Conservation (phyloP, 2,113 vertebrate genomes). For the Tragelaphus scriptus region DNA sequence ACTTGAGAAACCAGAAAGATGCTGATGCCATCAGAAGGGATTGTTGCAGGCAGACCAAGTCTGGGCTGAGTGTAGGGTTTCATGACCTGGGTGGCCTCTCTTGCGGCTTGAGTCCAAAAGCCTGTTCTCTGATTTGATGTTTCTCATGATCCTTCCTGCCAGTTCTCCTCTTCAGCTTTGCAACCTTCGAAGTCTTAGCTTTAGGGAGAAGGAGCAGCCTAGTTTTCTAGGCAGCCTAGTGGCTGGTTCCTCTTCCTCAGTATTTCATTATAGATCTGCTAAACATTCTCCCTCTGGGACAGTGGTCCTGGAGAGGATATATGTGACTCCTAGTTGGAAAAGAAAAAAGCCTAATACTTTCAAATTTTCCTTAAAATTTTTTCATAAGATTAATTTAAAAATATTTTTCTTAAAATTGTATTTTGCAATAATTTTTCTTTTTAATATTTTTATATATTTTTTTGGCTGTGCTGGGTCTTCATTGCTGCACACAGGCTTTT, state of each 20-base stretch:
- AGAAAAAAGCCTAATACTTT: not conserved
- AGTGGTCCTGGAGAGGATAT: not conserved
- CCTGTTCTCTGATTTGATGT: not conserved
- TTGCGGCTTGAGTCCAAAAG: not conserved
- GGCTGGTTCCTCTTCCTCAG: not conserved
- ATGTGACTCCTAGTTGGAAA: not conserved
- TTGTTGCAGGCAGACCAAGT: not conserved
- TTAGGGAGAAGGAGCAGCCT: not conserved
- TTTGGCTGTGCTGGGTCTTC: not conserved
- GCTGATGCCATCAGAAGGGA: not conserved
- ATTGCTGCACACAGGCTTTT: not conserved
- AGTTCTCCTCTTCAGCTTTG: not conserved
- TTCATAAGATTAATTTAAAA: not conserved
- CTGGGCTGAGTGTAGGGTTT: not conserved
- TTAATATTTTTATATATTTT: not conserved
- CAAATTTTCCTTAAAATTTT: not conserved
- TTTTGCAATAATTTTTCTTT: conserved; percentile 1
- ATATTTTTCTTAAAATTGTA: not conserved
- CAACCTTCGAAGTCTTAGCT: not conserved
- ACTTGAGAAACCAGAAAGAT: not conserved
- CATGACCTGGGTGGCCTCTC: not conserved
- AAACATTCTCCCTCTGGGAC: not conserved
- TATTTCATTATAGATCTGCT: not conserved
- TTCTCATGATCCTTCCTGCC: not conserved
- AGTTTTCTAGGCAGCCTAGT: not conserved